Evolutionary conservation across 2,113 vertebrate species (phyloP), one percentile per base, ranked within the genome.

Genomic region (Calypte anna): DNA sequence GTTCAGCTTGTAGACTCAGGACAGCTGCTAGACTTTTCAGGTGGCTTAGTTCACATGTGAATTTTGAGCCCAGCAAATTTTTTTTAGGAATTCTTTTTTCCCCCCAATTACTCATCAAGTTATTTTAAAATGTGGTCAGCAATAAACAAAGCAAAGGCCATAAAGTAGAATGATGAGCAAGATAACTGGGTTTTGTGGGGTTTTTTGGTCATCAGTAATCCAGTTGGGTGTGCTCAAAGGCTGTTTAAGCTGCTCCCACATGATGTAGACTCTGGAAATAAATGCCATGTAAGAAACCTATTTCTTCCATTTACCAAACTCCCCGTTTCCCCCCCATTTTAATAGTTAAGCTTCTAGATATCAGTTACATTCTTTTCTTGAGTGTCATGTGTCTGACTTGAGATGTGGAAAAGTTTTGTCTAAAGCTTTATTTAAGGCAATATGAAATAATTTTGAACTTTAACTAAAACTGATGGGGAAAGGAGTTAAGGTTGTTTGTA

Each of bases 381-480:
- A 62, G 36, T 87, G 77, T 55, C 82, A 80, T 53, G 62, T 58
- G 44, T 15, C 63, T 93, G 63, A 94, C 50, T 87, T 72, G 74
- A 96, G 73, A 89, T 69, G 74, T 96, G 76, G 86, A 95, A 70
- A 94, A 92, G 68, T 88, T 96, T 96, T 96, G 93, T 88, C 92
- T 95, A 81, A 86, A 48, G 55, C 17, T 89, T 87, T 93, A 57
- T 83, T 91, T 88, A 77, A 95, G 31, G 68, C 72, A 94, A 67
- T 81, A 77, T 59, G 75, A 90, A 94, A 90, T 93, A 59, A 91
- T 93, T 90, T 91, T 33, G 21, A 90, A 82, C 64, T 90, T 79
- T 83, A 94, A 94, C 31, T 82, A 53, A 94, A 96, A 83, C 53
- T 86, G 84, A 86, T 86, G 75, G 68, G n/a, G 61, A 91, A 95